Base-by-base conservation (phyloP, 35 echinoderm and acorn worm species). In the Heliocidaris tuberculata region DNA sequence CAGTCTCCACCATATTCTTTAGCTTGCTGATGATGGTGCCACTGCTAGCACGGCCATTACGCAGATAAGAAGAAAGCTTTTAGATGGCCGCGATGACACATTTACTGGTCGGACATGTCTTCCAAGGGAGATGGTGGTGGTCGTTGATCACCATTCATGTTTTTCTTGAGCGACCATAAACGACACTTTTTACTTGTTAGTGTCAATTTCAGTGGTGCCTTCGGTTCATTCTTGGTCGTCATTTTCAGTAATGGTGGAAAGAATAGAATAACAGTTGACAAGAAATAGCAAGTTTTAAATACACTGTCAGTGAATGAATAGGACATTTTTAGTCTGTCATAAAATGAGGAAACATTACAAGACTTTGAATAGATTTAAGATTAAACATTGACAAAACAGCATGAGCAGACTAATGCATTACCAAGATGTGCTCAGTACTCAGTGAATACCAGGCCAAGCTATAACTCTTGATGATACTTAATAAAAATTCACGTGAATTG, bases 21-120 rank as follows among this genome's bases (percentile, higher is more conserved):
- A 9, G 31, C 16, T 29, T 89, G 31, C 32, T 89, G 47, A 89
- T 15, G 31, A 89, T 89, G 31, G 47, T 48, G 12, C 87, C 87
- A 32, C 5, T 32, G 47, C 31, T 48, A 32, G 31, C 32, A 47
- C 9, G 11, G 47, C 87, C 87, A 89, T 89, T 89, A 89, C 31
- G 13, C 19, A n/a, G 87, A 89, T 89, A 89, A 89, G 87, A 19
- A 89, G 87, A 89, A 89, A 89, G 87, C 87, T 89, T 89, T 89
- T 48, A 89, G 87, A 89, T 89, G 87, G 24, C 31, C 15, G 87
- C 19, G 87, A 89, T 89, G 87, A 89, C 87, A 89, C 87, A 89
- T 89, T 89, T 89, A 89, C 87, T 31, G 87, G 87, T 16, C 15
- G 87, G 87, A 48, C 87, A 89, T 89, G 87, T 89, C 87, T 89